phyloP scores from a whole-genome alignment of 2,797 vertebrate genomes.

The Taenioides sp. region DNA sequence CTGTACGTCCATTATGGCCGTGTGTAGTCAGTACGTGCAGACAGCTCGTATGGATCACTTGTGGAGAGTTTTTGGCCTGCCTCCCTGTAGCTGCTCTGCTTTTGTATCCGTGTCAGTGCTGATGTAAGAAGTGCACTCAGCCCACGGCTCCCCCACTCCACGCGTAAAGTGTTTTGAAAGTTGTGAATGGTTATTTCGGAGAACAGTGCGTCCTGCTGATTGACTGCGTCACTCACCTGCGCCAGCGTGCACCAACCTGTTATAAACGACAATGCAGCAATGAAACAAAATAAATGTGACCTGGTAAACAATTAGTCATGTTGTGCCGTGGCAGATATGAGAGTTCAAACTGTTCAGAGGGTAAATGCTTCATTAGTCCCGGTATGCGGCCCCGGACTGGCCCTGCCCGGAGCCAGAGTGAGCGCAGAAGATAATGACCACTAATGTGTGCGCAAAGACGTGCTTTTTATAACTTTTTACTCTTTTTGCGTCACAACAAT shows the following conservation, averaged over 20 bases:
- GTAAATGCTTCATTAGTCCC: slow-evolving; percentile 27
- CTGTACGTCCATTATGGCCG: slow-evolving; percentile 55
- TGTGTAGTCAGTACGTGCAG: neutral
- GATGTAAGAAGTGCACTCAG: slow-evolving; percentile 63
- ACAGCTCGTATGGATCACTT: neutral
- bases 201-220: slow-evolving; percentile 19
- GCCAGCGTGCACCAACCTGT: neutral
- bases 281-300: neutral
- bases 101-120: slow-evolving; percentile 52
- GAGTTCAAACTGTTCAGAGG: neutral
- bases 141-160: slow-evolving; percentile 49
- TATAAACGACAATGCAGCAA: neutral
- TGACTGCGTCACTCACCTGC: slow-evolving; percentile 35
- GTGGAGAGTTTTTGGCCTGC: neutral
- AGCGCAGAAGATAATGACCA: neutral
- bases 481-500: neutral
- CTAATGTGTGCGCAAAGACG: neutral
- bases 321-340: neutral
- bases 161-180: slow-evolving; percentile 62
- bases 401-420: slow-evolving; percentile 1
- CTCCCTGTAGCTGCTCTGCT: slow-evolving; percentile 23
- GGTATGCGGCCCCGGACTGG: slow-evolving; percentile 39
- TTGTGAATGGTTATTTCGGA: slow-evolving; percentile 4
- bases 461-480: neutral
- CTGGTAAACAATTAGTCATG: slow-evolving; percentile 3